These are phyloP conservation scores for Tetragonula clypearis DNA, from an alignment of 1,140 invertebrate species.

Conservation along the genomic window DNA sequence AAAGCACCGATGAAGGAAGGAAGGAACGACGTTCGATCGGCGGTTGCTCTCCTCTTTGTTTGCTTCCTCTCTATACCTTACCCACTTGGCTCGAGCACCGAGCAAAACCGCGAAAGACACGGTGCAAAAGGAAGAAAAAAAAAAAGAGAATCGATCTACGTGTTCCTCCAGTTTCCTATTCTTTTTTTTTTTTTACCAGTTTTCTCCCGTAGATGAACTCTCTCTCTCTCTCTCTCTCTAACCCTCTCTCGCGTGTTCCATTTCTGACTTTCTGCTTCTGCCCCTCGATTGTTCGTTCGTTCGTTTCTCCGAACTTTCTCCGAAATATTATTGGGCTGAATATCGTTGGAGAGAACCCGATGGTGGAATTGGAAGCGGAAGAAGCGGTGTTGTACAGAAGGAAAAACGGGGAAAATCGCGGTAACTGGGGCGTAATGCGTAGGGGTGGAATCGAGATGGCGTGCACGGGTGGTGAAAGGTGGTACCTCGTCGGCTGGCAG, in stretches of 20 bases:
- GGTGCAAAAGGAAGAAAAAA: rapidly evolving
- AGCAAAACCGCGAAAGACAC: not conserved
- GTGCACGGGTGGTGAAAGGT: not conserved
- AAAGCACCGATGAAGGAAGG: constrained; percentile 30
- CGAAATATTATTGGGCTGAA: not conserved
- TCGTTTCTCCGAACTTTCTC: not conserved
- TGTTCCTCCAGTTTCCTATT: constrained; percentile 11
- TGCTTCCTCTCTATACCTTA: not conserved
- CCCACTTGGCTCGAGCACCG: not conserved
- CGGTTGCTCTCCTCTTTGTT: constrained; percentile 19
- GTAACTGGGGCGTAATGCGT: constrained; percentile 64
- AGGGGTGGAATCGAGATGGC: constrained; percentile 16
- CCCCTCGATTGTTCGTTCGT: not conserved
- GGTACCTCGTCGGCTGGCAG: not conserved
- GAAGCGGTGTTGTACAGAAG: not conserved
- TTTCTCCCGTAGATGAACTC: not conserved
- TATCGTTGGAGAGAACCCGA: not conserved
- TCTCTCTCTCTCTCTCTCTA: not conserved
- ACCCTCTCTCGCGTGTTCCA: not conserved
- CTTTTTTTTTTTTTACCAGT: not conserved
- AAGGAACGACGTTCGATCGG: not conserved
- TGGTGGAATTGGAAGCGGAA: constrained; percentile 1
- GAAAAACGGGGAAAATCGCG: constrained; percentile 39
- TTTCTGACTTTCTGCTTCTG: not conserved
- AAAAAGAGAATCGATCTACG: not conserved